These are phyloP conservation scores for Macrophya annulata DNA, from an alignment of 2,888 invertebrate species.

Conservation along the genomic window DNA sequence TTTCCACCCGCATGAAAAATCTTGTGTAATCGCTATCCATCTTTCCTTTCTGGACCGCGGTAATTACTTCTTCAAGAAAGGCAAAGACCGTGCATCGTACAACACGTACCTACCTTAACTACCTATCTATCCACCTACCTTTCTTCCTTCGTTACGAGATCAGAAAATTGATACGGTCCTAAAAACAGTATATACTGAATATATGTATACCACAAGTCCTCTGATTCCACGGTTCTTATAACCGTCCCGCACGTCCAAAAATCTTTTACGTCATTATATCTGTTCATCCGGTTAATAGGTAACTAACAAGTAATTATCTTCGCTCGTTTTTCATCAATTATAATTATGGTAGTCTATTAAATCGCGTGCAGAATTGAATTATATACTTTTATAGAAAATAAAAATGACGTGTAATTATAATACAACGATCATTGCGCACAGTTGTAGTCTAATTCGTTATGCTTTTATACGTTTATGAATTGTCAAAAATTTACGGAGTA, in stretches of 20 bases:
- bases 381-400: not conserved
- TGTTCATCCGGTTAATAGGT: not conserved
- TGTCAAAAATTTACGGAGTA: not conserved
- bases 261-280: not conserved
- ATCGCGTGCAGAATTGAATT: not conserved
- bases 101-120: not conserved
- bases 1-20: not conserved
- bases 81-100: not conserved
- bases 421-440: not conserved
- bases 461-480: not conserved
- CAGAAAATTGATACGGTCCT: slow-evolving; percentile 19
- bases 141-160: slow-evolving; percentile 8
- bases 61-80: slow-evolving; percentile 37
- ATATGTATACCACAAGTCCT: slow-evolving; percentile 13
- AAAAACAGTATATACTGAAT: slow-evolving; percentile 7
- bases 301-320: not conserved
- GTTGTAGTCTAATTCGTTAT: too few species aligned
- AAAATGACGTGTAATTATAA: not conserved
- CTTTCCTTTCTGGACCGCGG: not conserved
- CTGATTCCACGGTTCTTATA: not conserved
- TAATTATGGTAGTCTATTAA: not conserved
- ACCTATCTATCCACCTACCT: not conserved
- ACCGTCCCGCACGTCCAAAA: not conserved
- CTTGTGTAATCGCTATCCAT: not conserved
- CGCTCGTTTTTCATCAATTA: slow-evolving; percentile 1